Evolutionary conservation across 1,140 invertebrate genomes (phyloP).

Genomic region (Hypothenemus hampei): DNA sequence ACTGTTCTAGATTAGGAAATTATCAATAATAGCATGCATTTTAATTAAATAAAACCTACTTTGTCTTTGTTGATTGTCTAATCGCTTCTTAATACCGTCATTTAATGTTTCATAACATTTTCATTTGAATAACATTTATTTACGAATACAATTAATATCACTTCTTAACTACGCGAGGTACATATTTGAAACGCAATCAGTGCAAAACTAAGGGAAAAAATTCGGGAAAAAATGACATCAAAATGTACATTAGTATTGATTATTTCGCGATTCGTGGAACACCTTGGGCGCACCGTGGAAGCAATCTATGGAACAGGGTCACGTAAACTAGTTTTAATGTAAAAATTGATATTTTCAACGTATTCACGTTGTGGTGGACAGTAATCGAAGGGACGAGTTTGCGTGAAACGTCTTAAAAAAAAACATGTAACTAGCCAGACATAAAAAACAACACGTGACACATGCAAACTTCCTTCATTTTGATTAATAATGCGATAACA

Average conservation of each 20-base stretch:
- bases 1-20: too few relatives aligned
- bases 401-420: neutral
- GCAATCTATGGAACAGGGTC: neutral
- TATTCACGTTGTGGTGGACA: constrained; percentile 8
- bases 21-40: too few relatives aligned
- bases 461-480: neutral
- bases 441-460: neutral
- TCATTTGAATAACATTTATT: too few relatives aligned
- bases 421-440: neutral
- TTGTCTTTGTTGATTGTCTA: too few relatives aligned
- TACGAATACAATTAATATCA: too few relatives aligned
- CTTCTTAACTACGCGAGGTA: too few relatives aligned
- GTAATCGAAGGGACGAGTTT: constrained; percentile 9
- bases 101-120: too few relatives aligned
- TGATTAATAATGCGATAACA: neutral
- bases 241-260: constrained; percentile 2
- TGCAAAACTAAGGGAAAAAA: too few relatives aligned
- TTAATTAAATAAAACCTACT: too few relatives aligned
- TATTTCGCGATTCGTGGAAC: neutral
- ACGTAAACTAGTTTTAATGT: constrained; percentile 10
- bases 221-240: too few relatives aligned
- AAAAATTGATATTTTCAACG: constrained; percentile 6
- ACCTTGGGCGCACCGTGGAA: neutral
- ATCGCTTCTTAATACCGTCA: too few relatives aligned
- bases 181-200: too few relatives aligned